Evolutionary conservation across 2,113 vertebrate genomes (phyloP).

Genomic region (Takifugu flavidus): DNA sequence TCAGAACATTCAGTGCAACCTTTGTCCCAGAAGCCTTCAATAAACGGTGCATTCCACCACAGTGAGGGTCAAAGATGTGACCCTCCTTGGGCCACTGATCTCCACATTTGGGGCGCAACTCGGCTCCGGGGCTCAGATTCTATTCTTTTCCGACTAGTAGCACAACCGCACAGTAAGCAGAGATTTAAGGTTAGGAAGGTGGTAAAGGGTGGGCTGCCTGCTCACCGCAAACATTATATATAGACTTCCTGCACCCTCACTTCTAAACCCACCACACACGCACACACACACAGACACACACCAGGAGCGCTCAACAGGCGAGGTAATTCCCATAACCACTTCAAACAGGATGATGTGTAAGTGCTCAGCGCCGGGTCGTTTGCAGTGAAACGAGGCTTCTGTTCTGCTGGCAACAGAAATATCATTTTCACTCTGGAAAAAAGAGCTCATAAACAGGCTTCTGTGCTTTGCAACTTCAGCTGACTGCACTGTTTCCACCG

Average conservation of each 20-base stretch:
- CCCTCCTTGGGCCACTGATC: background rate
- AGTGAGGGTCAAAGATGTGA: no score
- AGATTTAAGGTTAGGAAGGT: constrained; percentile 64
- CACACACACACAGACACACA: constrained; percentile 9
- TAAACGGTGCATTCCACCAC: no score
- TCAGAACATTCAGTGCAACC: no score
- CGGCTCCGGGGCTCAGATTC: no score
- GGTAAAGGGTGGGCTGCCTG: constrained; percentile 49
- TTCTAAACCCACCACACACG: constrained; percentile 44
- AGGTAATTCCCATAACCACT: constrained; percentile 71
- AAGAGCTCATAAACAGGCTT: constrained; percentile 4
- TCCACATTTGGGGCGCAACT: background rate
- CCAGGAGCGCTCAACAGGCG: constrained; percentile 34
- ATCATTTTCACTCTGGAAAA: constrained; percentile 20
- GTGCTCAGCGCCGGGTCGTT: constrained; percentile 14
- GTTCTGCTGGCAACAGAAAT: constrained; percentile 12
- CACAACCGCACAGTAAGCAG: constrained; percentile 56
- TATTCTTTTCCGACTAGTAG: constrained; percentile 22
- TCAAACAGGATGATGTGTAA: constrained; percentile 46
- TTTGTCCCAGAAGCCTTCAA: no score
- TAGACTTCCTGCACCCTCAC: constrained; percentile 64
- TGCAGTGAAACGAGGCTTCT: constrained; percentile 18
- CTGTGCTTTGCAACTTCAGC: background rate
- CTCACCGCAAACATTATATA: constrained; percentile 68
- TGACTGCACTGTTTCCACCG: no score